These are phyloP conservation scores for Andrena dorsata DNA, from an alignment of 2,888 invertebrate species.

Conservation along the genomic window DNA sequence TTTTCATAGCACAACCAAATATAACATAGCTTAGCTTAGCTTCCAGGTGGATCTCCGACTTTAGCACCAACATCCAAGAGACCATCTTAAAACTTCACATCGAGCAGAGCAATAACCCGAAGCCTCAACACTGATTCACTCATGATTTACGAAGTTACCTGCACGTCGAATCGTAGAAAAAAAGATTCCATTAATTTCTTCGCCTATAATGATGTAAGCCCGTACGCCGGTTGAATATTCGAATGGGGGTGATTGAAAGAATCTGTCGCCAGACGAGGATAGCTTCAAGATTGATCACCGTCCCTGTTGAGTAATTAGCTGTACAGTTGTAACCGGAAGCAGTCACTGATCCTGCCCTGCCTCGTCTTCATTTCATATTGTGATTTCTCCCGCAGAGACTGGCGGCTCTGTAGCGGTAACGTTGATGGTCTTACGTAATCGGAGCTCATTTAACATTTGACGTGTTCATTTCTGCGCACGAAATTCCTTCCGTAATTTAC, in stretches of 20 bases:
- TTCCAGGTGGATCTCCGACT: too few relatives aligned
- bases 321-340: slow-evolving; percentile 38
- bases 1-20: too few relatives aligned
- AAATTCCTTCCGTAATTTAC: slow-evolving; percentile 53
- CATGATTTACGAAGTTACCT: background rate
- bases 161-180: background rate
- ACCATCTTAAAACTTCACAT: too few relatives aligned
- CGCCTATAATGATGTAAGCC: background rate
- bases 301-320: slow-evolving; percentile 36
- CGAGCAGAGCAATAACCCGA: background rate
- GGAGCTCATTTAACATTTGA: background rate
- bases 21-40: too few relatives aligned
- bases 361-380: slow-evolving; percentile 13
- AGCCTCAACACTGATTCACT: background rate
- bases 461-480: slow-evolving; percentile 30
- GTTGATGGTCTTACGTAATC: slow-evolving; percentile 41
- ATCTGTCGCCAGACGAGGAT: slow-evolving; percentile 23
- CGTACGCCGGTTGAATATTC: slow-evolving; percentile 17
- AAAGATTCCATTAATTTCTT: slow-evolving; percentile 4
- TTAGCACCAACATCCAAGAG: too few relatives aligned
- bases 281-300: slow-evolving; percentile 41
- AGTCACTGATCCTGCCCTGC: background rate
- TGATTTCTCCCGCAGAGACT: slow-evolving; percentile 26
- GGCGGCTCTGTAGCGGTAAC: slow-evolving; percentile 9
- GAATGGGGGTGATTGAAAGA: slow-evolving; percentile 3